Base-by-base conservation (phyloP, 2,888 invertebrate species). In the Phyllotreta striolata region DNA sequence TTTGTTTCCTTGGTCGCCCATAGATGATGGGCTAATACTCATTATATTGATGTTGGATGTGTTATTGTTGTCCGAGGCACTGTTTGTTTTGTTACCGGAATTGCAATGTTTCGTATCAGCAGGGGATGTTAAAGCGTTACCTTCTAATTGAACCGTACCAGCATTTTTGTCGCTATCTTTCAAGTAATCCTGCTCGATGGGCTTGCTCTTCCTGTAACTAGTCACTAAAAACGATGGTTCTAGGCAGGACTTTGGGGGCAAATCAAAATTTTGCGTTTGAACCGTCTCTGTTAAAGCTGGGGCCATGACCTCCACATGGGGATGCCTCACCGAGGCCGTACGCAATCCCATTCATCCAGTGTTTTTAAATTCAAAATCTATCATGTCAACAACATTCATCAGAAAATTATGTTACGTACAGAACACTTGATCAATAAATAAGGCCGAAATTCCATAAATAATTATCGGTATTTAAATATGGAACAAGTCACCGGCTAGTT, bases 261-360 rank as follows among this genome's bases (percentile, higher is more conserved):
- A 75, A 73, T 82, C 82, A 79, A 83, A 83, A 73, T 77, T 81
- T 72, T 83, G 83, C 62, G 82, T 80, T 80, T 84, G 84, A 74
- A 82, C 79, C 74, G 86, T 87, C 85, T 93, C 92, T 81, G 93
- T 91, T 84, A 94, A 89, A 86, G 95, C 95, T 86, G 95, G 95
- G 88, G 95, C 95, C 95, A 95, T 95, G 88, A 91, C 87, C 91
- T 89, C 85, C 85, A 85, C 86, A 83, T 83, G 80, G 81, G 84
- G 83, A 83, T 83, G 84, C 85, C 84, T 83, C 83, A 81, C 81
- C 77, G 83, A 83, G 82, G 82, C 82, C 74, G 82, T 81, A 77
- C 82, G 81, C 80, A 82, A 80, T 81, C 82, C 82, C 82, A 82
- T 82, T 82, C 82, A 82, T 82, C 80, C 82, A 81, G 81, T 78